These are phyloP conservation scores for Myopa tessellatipennis DNA, from an alignment of 2,888 invertebrate genomes.

Conservation along the genomic window DNA sequence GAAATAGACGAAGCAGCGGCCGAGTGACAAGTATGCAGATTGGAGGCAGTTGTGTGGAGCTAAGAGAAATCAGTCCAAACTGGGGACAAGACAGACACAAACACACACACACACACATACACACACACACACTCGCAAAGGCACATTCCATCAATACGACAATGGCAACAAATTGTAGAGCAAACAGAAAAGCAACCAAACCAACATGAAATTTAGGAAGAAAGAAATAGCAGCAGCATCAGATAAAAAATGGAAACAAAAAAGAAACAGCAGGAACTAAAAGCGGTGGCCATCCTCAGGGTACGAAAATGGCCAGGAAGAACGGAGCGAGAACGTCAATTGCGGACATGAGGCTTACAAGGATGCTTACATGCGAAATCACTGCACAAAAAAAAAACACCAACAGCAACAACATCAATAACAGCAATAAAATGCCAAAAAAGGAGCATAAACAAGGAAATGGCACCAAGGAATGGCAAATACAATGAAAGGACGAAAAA, in stretches of 20 bases:
- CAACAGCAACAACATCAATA: conserved; percentile 26
- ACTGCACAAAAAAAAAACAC: conserved; percentile 47
- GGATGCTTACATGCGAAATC: conserved; percentile 65
- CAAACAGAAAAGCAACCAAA: conserved; percentile 15
- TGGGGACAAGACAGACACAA: neutral
- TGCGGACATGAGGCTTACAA: conserved; percentile 64
- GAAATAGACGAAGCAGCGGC: neutral
- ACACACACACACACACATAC: too few species aligned
- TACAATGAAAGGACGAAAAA: conserved; percentile 6
- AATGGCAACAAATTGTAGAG: neutral
- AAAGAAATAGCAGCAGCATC: neutral
- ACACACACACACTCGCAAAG: neutral
- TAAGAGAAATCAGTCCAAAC: neutral
- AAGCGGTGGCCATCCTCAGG: neutral
- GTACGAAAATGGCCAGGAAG: conserved; percentile 1
- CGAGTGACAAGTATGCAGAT: conserved; percentile 28
- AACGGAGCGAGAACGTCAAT: conserved; percentile 54
- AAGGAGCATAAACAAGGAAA: neutral
- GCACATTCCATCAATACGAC: neutral
- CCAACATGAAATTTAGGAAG: neutral
- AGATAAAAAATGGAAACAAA: conserved; percentile 5
- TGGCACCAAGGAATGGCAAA: neutral
- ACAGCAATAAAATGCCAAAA: conserved; percentile 20
- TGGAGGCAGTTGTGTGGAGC: neutral
- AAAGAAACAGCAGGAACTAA: conserved; percentile 1